Conservation (phyloP, 2,797 vertebrate genomes). For the Picus viridis region DNA sequence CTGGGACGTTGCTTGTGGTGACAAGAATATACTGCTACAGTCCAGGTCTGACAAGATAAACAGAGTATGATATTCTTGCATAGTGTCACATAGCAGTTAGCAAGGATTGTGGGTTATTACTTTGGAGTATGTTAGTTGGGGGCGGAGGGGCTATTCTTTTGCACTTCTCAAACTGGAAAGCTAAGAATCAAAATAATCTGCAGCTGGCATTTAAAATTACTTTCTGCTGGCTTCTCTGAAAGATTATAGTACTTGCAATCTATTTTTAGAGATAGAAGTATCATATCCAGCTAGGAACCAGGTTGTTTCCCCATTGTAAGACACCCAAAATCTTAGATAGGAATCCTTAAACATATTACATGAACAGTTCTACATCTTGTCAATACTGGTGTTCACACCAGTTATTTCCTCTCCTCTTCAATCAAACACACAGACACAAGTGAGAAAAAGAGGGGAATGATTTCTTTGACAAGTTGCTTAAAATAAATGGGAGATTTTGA, state of each 20-base stretch:
- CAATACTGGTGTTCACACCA: not conserved
- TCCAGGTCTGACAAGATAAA: not conserved
- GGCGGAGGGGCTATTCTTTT: not conserved
- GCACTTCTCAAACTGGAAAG: not conserved
- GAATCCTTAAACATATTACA: not conserved
- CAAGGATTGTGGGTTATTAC: not conserved
- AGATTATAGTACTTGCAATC: not conserved
- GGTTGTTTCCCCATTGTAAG: not conserved
- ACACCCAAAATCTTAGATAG: not conserved
- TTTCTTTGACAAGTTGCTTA: slow-evolving; percentile 24
- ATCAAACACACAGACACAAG: slow-evolving; percentile 13
- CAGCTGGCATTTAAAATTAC: not conserved
- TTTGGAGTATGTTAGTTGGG: not conserved
- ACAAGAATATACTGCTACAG: not conserved
- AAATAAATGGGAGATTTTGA: slow-evolving; percentile 30
- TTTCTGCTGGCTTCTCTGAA: not conserved
- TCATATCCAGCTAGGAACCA: not conserved
- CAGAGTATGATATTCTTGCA: not conserved
- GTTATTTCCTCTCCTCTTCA: slow-evolving; percentile 31
- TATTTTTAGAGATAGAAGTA: slow-evolving; percentile 23
- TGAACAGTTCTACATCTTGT: not conserved
- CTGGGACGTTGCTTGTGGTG: not conserved
- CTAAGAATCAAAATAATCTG: not conserved
- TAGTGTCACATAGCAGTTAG: not conserved
- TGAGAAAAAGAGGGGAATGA: not conserved